Evolutionary conservation across 2,888 invertebrate species (phyloP), one percentile per base, ranked within the genome.

Genomic region (Tricholauxania praeusta): DNA sequence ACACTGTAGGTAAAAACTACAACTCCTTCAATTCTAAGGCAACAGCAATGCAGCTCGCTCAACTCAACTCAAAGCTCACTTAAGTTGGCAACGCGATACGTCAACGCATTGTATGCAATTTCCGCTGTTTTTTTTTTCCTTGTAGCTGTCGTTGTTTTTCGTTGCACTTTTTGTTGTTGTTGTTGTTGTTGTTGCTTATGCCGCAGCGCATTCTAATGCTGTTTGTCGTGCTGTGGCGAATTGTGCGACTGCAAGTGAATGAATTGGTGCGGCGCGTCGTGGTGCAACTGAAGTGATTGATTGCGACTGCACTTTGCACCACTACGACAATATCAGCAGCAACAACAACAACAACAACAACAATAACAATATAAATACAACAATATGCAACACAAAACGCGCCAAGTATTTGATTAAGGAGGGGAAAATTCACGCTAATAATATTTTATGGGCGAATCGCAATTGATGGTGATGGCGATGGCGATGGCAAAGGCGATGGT

Each of bases 281-380:
- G 53, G 69, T 64, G 68, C 48, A 28, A 28, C 55, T 47, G 39
- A 59, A 57, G 68, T 83, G 84, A 84, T 83, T 83, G 84, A 84
- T 84, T 82, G 81, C 79, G 80, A 83, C 79, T 82, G 81, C 82
- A 82, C 78, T 82, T 78, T 79, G 77, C 77, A 74, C 75, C 74
- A 72, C 19, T 10, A 39, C 10, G 39, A 39, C 39, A 39, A 39
- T 39, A 28, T 28, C 28, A 39, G 6, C 39, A 39, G 8, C 39
- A 39, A 39, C 39, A 39, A n/a, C n/a, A n/a, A n/a, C n/a, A n/a
- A n/a, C n/a, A 32, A 7, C 39, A 39, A 39, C 39, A 10, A 39
- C 39, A 39, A 39, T 10, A 39, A 39, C 39, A 39, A 39, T 10
- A 39, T 39, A 39, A 39, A 39, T 39, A 39, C 48, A 19, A 22